A percentile compares a stretch with the other conserved stretches of the same genome.
phyloP scores from a whole-genome alignment of 1,140 invertebrate species.

The Cecropterus lyciades region DNA sequence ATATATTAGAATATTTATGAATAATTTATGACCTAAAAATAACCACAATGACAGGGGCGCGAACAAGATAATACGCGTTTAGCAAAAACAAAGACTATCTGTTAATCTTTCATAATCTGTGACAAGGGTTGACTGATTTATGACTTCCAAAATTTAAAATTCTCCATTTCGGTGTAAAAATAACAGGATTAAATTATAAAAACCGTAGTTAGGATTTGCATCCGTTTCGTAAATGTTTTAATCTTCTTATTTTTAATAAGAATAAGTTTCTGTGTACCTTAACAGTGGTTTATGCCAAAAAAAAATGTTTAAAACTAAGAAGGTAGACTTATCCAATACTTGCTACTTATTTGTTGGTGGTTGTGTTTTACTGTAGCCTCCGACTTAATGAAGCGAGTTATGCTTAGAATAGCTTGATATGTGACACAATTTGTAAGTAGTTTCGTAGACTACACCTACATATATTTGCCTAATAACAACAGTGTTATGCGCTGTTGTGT shows the following conservation, averaged over 20 bases:
- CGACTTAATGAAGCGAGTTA: too few species aligned
- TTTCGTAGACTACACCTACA: too few species aligned
- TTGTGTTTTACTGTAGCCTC: too few species aligned
- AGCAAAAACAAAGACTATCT: slow-evolving; percentile 25
- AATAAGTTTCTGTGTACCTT: too few species aligned
- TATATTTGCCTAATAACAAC: too few species aligned
- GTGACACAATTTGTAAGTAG: too few species aligned
- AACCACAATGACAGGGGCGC: slow-evolving; percentile 5
- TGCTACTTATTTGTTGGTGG: too few species aligned
- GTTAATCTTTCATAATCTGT: slow-evolving; percentile 32
- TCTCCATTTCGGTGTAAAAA: slow-evolving; percentile 36
- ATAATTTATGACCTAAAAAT: too few species aligned
- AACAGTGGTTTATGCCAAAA: background rate
- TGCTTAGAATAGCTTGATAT: too few species aligned
- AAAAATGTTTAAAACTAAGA: background rate
- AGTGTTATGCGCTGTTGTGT: too few species aligned
- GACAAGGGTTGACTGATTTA: slow-evolving; percentile 33
- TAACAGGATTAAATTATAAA: slow-evolving; percentile 37
- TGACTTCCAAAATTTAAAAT: slow-evolving; percentile 15
- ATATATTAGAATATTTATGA: background rate
- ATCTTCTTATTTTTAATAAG: slow-evolving; percentile 13
- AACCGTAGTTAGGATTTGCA: slow-evolving; percentile 6
- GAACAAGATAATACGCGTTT: slow-evolving; percentile 15
- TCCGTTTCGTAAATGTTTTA: slow-evolving; percentile 1
- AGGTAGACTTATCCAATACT: background rate